Evolutionary conservation across 2,113 vertebrate genomes (phyloP), one percentile per base, ranked within the genome.

Genomic region (Octodon degus): DNA sequence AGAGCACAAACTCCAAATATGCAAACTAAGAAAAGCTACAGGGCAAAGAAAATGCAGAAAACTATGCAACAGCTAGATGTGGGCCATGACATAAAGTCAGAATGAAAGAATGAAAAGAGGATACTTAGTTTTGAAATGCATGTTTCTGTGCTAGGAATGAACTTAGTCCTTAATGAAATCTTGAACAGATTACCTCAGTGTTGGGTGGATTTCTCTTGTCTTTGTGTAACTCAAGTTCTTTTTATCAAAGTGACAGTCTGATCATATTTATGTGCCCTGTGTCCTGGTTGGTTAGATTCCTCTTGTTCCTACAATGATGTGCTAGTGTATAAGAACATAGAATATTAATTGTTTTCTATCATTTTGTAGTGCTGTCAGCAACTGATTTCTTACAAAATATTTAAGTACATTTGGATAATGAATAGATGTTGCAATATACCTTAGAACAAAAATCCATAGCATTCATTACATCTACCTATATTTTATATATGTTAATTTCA

Each of bases 401-500:
- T 20, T 58, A 22, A 93, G 0, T 81, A 72, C 79, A 62, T 80
- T 91, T 92, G 90, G 53, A 50, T 85, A 87, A 94, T 79, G 55
- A 90, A n/a, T 40, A 86, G 2, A 88, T 83, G 9, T 30, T 50
- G 1, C 7, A 83, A 43, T 67, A 32, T 50, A 12, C 25, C 37
- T 90, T 86, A 82, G 76, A 30, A 13, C 8, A 95, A 34, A 27
- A 68, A 40, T 55, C 3, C 32, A 74, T 30, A 47, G 24, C 85
- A 30, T 12, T 65, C 43, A 91, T 86, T 87, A 30, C 24, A 55
- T 40, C 34, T n/a, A 87, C 13, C 32, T 93, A 1, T 82, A 58
- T 37, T 96, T 93, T 63, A 67, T 91, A 37, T 85, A 93, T 72
- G 7, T 89, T n/a, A 89, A 90, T 77, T 8, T 74, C 86, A 7